Percentiles rank a stretch among this genome's conserved stretches.
Evolutionary conservation across 2,113 vertebrate species (phyloP).

Genomic region (Paramisgurnus dabryanus): DNA sequence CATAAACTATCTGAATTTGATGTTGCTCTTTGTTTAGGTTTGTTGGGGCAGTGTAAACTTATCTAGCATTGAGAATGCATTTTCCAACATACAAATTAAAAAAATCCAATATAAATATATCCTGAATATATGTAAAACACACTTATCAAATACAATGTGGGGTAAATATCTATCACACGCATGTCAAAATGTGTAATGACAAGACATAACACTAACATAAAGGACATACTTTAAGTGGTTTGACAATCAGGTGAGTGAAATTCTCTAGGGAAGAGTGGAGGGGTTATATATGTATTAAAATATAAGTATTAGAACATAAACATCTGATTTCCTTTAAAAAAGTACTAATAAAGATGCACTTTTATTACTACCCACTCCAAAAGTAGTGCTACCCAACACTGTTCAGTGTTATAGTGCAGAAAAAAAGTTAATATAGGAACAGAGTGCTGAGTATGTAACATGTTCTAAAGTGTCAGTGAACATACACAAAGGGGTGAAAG

Average conservation of each 20-base stretch:
- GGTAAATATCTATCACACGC: constrained; percentile 28
- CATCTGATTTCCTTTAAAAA: background rate
- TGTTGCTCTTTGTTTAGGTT: too few species aligned
- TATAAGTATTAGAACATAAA: background rate
- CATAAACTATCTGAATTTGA: too few species aligned
- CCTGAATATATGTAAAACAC: constrained; percentile 17
- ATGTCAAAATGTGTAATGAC: constrained; percentile 35
- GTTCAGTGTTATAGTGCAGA: constrained; percentile 4
- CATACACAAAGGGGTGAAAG: constrained; percentile 31
- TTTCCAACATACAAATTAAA: background rate
- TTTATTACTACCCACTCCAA: constrained; percentile 6
- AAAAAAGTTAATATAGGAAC: background rate
- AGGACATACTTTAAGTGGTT: constrained; percentile 13
- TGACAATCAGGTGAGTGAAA: constrained; percentile 8
- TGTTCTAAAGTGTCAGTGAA: constrained; percentile 35
- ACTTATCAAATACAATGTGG: constrained; percentile 31
- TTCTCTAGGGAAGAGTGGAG: constrained; percentile 18
- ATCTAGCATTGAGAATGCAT: background rate
- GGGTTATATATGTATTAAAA: background rate
- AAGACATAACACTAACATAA: constrained; percentile 27
- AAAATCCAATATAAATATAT: background rate
- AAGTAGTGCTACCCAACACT: background rate
- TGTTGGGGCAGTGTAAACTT: too few species aligned
- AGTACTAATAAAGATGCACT: background rate
- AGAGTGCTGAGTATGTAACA: constrained; percentile 29